Evolutionary conservation across 1,140 invertebrate species (phyloP).

Genomic region (Leptinotarsa lineolata): DNA sequence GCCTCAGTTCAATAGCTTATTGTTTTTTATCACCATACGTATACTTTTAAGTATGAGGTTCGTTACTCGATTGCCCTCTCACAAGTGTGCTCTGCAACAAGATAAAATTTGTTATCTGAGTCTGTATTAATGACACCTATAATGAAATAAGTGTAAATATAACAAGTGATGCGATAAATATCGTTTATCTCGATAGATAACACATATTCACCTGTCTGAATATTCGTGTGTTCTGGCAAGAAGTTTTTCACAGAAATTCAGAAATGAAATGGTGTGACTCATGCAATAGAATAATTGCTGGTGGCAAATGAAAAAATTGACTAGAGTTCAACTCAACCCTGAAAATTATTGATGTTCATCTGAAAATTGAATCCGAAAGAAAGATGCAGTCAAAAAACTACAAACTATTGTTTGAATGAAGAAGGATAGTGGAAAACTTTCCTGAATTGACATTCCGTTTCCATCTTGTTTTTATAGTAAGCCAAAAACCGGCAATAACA

Average conservation of each 20-base stretch:
- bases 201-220: neutral
- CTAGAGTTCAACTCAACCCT: no score
- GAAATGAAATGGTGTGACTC: no score
- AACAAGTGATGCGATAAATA: slow-evolving; percentile 10
- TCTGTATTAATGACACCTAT: slow-evolving; percentile 21
- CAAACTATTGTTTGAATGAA: no score
- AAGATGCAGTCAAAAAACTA: no score
- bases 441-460: no score
- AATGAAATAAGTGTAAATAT: slow-evolving; percentile 27
- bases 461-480: no score
- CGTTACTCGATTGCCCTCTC: neutral
- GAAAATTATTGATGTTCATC: no score
- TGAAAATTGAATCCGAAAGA: no score
- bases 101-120: slow-evolving; percentile 25
- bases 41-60: neutral
- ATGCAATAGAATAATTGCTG: no score
- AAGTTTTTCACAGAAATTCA: neutral
- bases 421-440: no score
- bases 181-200: slow-evolving; percentile 25
- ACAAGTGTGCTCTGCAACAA: slow-evolving; percentile 4
- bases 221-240: neutral
- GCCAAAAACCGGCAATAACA: no score
- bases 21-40: neutral
- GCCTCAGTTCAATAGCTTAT: neutral
- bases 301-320: no score